Base-by-base conservation (phyloP, 2,888 invertebrate genomes). In the Agriotes lineatus region DNA sequence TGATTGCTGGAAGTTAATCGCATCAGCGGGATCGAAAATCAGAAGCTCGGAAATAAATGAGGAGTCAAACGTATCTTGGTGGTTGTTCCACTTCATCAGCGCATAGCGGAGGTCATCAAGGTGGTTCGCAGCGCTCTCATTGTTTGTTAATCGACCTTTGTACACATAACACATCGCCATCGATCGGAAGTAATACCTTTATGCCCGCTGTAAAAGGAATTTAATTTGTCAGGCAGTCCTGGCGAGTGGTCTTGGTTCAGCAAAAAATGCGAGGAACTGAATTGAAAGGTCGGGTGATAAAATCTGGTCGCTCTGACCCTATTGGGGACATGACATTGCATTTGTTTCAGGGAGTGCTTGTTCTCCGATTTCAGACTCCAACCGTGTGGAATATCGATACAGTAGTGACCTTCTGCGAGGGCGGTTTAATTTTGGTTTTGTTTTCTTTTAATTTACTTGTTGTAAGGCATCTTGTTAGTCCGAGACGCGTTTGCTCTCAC, bases 271-370 rank as follows among this genome's bases (percentile, higher is more conserved):
- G 52, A 35, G 35, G n/a, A 30, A 25, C 44, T 16, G 48, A 56
- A 58, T 45, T 65, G 57, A 58, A 65, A 45, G 56, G 58, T 65
- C 44, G 30, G n/a, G 58, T 37, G 58, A 65, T 65, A 65, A 65
- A 65, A 65, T 65, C 64, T 37, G 45, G 30, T 50, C 56, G 25
- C 52, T 33, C 33, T 33, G 33, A 35, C 59, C 45, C 14, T 44
- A 59, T 44, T 59, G 44, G 59, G 44, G 42, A 59, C 59, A 59
- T 30, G 59, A 59, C 59, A 59, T 19, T 59, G 42, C 42, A 59
- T 59, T 59, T 59, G 59, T 59, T 59, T 59, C 10, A 45, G 20
- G 37, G 37, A 39, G 37, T 22, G 14, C 35, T 37, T 37, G 25
- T 56, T 16, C 20, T 37, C 14, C 37, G 54, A 54, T 54, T 35